Conservation (phyloP, 1,140 invertebrate genomes). For the Augochlora pura region DNA sequence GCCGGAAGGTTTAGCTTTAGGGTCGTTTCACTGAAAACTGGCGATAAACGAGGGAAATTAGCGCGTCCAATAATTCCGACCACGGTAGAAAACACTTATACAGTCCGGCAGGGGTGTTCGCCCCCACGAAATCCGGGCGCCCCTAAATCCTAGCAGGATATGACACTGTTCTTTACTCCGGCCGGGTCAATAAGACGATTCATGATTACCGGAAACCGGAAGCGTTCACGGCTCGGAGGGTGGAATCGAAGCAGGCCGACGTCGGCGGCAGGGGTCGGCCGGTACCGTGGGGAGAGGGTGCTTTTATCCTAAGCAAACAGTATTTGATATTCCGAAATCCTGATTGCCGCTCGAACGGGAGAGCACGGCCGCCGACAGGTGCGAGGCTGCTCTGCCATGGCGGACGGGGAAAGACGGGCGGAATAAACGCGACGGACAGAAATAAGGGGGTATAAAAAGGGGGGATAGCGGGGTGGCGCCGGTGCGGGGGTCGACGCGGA, state of each 20-base stretch:
- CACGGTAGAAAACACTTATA: neutral
- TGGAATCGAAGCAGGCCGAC: neutral
- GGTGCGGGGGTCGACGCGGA: neutral
- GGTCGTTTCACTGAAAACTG: too few relatives aligned
- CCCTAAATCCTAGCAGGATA: neutral
- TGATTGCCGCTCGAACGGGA: conserved; percentile 21
- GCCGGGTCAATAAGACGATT: neutral
- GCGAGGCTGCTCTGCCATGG: neutral
- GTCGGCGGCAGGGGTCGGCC: neutral
- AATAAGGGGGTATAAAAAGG: conserved; percentile 24
- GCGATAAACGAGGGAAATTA: too few relatives aligned
- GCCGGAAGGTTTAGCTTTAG: too few relatives aligned
- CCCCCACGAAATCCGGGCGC: neutral
- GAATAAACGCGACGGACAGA: conserved; percentile 11
- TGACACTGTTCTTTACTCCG: neutral
- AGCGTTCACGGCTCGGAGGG: conserved; percentile 4
- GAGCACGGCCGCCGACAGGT: neutral
- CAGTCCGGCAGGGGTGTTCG: too few relatives aligned
- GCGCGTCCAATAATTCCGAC: too few relatives aligned
- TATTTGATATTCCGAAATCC: conserved; percentile 30
- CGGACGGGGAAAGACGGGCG: neutral
- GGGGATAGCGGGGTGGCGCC: neutral
- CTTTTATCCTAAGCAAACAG: conserved; percentile 38
- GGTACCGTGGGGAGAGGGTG: too few relatives aligned
- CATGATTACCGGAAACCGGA: neutral